A percentile compares a stretch with the other conserved stretches of the same genome.
Conservation (phyloP, 1,140 invertebrate genomes). For the Lethrus apterus region DNA sequence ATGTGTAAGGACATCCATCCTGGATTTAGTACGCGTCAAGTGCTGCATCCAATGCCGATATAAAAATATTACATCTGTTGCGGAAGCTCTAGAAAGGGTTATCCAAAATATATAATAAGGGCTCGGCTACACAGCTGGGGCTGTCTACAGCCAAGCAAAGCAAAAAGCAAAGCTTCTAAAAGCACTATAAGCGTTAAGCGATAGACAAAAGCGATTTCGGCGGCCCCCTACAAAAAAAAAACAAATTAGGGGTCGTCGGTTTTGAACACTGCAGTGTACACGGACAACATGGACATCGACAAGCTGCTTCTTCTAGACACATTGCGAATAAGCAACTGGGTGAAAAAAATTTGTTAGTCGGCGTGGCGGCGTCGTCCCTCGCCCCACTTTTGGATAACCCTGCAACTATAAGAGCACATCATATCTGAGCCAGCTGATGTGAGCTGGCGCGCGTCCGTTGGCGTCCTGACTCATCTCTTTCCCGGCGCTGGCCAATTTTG, state of each 20-base stretch:
- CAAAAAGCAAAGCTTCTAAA: constrained; percentile 35
- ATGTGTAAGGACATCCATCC: too few species aligned
- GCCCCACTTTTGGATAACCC: constrained; percentile 45
- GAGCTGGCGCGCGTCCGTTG: constrained; percentile 19
- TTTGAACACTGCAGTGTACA: constrained; percentile 17
- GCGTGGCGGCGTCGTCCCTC: constrained; percentile 32
- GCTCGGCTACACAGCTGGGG: constrained; percentile 25
- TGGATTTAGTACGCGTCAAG: too few species aligned
- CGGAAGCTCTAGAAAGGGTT: constrained; percentile 39
- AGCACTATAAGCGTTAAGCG: constrained; percentile 29
- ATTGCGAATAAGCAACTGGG: constrained; percentile 27
- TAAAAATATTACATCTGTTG: constrained; percentile 22
- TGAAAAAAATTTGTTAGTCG: constrained; percentile 31
- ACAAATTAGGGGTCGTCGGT: constrained; percentile 9
- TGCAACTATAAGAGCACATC: constrained; percentile 49
- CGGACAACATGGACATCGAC: constrained; percentile 27
- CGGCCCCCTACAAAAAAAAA: constrained; percentile 1
- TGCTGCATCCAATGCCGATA: constrained; percentile 12
- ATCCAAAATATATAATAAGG: constrained; percentile 34
- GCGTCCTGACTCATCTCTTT: constrained; percentile 23
- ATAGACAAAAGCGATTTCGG: constrained; percentile 19
- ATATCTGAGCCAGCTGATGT: constrained; percentile 53
- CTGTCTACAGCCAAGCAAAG: constrained; percentile 33
- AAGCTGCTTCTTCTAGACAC: constrained; percentile 35
- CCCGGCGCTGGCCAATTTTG: constrained; percentile 18